Base-by-base conservation (phyloP, 2,797 vertebrate genomes). In the Channallabes apus region DNA sequence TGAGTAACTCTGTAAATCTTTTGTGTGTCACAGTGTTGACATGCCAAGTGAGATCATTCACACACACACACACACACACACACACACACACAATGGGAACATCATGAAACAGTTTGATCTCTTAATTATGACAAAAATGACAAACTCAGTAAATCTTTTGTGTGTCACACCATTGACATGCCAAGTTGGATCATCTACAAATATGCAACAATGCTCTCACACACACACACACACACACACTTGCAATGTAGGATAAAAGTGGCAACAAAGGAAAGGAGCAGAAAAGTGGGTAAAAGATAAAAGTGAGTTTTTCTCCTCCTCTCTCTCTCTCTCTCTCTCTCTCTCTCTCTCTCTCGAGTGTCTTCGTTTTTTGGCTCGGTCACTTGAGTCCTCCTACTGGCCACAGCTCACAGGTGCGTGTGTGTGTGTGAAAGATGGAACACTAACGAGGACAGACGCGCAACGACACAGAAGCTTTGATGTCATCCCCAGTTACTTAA, bases 101-200 rank as follows among this genome's bases (percentile, higher is more conserved):
- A 58, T 82, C 6, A 22, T 78, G 76, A 78, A 61, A 78, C 22
- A 38, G 54, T 77, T 77, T 59, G 29, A 14, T 12, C 4, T 59
- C 11, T 78, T 78, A 78, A 61, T 89, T 82, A 80, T 83, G 38
- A 89, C 71, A 79, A 67, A 75, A 78, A 86, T 32, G 46, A 75
- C 73, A 85, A 84, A 81, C 51, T 87, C 79, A 59, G 75, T 18
- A 76, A 76, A 59, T 77, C 8, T 82, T 68, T 69, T 87, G 62
- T 68, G 1, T 59, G 80, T 89, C 86, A 85, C 22, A 38, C 12
- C 56, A 38, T 38, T 72, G 9, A 69, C 61, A 69, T 84, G 87
- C 89, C 87, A 87, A 87, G 75, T 88, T 90, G 87, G 87, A 90
- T 84, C 59, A 51, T 59, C 41, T 87, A 90, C 89, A 18, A n/a